Conservation (phyloP, 2,797 vertebrate species). For the Cryptoprocta ferox region DNA sequence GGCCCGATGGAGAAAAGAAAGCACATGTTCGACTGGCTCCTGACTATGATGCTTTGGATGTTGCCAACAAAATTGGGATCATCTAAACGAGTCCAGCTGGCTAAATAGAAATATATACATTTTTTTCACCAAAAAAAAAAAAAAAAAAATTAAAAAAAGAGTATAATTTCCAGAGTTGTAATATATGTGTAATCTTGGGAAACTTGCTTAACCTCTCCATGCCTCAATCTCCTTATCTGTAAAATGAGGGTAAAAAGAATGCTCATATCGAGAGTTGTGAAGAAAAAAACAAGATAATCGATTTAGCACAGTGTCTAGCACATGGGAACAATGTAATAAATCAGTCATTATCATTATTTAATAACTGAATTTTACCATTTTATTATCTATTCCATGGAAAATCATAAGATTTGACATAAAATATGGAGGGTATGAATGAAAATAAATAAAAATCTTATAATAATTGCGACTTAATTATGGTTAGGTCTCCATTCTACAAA, state of each 20-base stretch:
- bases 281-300: background rate
- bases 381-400: constrained; percentile 7
- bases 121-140: too few species aligned
- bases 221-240: background rate
- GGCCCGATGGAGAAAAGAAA: too few species aligned
- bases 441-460: background rate
- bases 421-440: background rate
- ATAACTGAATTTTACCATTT: background rate
- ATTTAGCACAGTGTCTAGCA: constrained; percentile 10
- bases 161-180: background rate
- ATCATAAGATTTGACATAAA: background rate
- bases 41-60: too few species aligned
- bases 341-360: background rate
- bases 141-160: too few species aligned
- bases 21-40: too few species aligned
- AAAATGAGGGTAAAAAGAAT: constrained; percentile 8
- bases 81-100: too few species aligned
- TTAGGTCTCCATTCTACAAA: constrained; percentile 1
- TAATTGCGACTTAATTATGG: background rate
- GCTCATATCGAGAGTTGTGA: background rate
- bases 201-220: background rate
- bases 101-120: too few species aligned
- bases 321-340: background rate
- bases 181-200: background rate
- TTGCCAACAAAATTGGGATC: too few species aligned